These are phyloP conservation scores for Scolopax rusticola DNA, from an alignment of 2,797 vertebrate genomes.

Conservation along the genomic window DNA sequence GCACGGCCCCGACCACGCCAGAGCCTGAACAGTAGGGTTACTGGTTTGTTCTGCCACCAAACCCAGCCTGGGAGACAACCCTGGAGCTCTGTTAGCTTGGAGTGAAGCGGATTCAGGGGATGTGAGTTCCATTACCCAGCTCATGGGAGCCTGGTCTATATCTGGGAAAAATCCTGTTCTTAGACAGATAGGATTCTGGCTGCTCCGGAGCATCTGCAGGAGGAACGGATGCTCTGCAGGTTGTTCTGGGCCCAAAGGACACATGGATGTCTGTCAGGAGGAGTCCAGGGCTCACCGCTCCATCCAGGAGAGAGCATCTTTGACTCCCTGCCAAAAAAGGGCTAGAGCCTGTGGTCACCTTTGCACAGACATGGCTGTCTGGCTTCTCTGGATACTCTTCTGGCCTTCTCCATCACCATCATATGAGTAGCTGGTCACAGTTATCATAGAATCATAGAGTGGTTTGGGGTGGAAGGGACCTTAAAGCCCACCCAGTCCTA, in stretches of 20 bases:
- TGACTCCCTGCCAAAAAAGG: background rate
- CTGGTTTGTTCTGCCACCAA: background rate
- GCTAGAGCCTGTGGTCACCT: background rate
- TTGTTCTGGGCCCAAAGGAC: background rate
- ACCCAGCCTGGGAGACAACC: background rate
- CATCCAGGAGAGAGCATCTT: background rate
- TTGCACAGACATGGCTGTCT: fast-evolving
- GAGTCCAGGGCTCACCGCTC: background rate
- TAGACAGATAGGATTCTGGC: background rate
- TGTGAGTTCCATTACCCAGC: background rate
- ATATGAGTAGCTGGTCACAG: background rate
- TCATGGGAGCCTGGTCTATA: background rate
- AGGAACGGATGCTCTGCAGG: background rate
- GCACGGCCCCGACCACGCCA: too few relatives aligned
- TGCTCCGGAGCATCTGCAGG: background rate
- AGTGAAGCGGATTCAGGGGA: background rate
- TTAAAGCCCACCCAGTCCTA: too few relatives aligned
- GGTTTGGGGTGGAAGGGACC: too few relatives aligned
- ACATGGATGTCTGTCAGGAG: background rate
- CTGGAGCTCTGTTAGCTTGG: background rate
- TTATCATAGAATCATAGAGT: too few relatives aligned
- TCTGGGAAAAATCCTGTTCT: background rate
- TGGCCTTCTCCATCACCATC: background rate
- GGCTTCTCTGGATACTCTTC: background rate
- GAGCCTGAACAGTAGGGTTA: background rate